Percentiles rank a stretch among this genome's conserved stretches.
Conservation (phyloP, 2,888 invertebrate genomes). For the Dryocosmus kuriphilus region DNA sequence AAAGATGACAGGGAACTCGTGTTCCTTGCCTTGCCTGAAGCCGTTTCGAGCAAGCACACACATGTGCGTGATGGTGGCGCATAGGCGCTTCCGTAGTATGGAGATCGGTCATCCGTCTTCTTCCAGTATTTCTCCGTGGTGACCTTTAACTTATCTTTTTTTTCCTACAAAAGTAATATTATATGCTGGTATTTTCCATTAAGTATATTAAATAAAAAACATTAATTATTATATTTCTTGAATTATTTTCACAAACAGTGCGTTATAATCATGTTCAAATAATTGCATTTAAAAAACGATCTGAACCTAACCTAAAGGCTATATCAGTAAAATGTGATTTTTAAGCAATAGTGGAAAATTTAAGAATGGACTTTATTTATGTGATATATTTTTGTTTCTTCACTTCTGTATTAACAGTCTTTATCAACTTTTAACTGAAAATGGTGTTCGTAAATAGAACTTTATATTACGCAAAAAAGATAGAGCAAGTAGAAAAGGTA, state of each 20-base stretch:
- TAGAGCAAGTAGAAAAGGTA: conserved; percentile 60
- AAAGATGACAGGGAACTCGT: too few relatives aligned
- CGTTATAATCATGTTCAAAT: neutral
- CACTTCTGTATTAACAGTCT: neutral
- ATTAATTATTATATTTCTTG: neutral
- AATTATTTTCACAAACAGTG: neutral
- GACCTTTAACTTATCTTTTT: too few relatives aligned
- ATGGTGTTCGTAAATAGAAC: conserved; percentile 80
- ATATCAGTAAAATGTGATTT: neutral
- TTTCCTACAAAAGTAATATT: neutral
- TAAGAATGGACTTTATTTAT: neutral
- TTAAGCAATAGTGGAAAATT: neutral
- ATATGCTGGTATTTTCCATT: neutral
- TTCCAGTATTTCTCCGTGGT: too few relatives aligned
- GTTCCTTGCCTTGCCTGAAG: too few relatives aligned
- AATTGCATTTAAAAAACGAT: neutral
- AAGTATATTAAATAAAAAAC: neutral
- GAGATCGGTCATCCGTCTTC: too few relatives aligned
- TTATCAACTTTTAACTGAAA: conserved; percentile 31
- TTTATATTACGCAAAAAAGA: conserved; percentile 78
- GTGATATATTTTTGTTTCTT: neutral
- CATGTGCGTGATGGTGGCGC: too few relatives aligned
- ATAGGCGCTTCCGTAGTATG: too few relatives aligned
- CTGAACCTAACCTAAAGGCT: neutral
- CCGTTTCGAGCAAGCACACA: too few relatives aligned